These are phyloP conservation scores for Bagarius yarrelli DNA, from an alignment of 2,113 vertebrate species.

Conservation along the genomic window DNA sequence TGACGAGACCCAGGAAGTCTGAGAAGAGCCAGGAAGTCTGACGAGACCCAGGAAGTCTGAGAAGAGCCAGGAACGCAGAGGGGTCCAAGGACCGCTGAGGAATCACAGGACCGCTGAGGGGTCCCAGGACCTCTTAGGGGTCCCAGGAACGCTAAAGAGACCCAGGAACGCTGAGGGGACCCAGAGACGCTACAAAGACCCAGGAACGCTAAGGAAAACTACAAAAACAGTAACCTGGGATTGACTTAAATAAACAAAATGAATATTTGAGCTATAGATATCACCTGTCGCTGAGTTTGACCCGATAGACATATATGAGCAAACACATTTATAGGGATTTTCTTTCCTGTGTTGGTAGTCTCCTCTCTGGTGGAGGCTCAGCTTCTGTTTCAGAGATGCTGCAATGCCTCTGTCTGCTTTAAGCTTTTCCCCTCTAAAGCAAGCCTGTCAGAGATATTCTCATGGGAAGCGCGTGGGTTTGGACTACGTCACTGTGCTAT, in stretches of 20 bases:
- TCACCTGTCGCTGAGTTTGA: neutral
- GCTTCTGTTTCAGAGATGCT: neutral
- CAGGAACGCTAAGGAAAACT: too few relatives aligned
- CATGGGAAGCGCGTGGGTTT: conserved; percentile 42
- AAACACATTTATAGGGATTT: neutral
- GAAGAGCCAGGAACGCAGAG: too few relatives aligned
- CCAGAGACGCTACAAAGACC: neutral
- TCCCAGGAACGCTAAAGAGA: too few relatives aligned
- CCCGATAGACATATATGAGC: neutral
- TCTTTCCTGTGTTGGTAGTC: neutral
- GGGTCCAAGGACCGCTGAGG: neutral
- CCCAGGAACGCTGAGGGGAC: neutral
- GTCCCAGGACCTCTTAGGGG: neutral
- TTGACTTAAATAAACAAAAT: neutral
- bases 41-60: too few relatives aligned
- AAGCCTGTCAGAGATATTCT: conserved; percentile 32
- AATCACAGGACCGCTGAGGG: neutral
- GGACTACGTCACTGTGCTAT: conserved; percentile 47
- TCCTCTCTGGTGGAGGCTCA: neutral
- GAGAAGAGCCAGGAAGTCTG: too few relatives aligned
- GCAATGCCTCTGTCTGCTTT: neutral
- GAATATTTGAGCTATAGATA: neutral
- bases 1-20: too few relatives aligned
- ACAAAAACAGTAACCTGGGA: neutral
- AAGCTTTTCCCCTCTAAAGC: neutral